Evolutionary conservation across 2,113 vertebrate genomes (phyloP).

Genomic region (Chascanopsetta lugubris): DNA sequence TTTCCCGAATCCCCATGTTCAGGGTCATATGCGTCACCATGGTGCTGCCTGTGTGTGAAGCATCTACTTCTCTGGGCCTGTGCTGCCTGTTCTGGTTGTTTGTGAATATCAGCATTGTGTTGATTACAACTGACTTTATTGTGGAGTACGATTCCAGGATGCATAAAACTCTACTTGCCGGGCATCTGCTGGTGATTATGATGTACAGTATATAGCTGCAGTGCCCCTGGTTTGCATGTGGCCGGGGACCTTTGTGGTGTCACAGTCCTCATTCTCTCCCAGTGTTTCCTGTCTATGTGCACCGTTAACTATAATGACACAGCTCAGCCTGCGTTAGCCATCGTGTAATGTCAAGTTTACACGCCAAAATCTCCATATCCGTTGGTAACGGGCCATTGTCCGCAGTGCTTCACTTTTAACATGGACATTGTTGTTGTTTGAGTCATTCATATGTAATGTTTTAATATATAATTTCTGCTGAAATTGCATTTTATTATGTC

Average conservation of each 20-base stretch:
- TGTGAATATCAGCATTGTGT: not conserved
- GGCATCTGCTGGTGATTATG: conserved; percentile 2
- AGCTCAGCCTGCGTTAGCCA: not conserved
- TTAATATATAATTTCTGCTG: not conserved
- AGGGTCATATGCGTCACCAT: not conserved
- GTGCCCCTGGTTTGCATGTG: not conserved
- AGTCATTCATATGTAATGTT: no score
- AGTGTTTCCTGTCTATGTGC: not conserved
- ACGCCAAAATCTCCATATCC: not conserved
- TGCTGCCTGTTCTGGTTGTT: not conserved
- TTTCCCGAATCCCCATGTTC: not conserved
- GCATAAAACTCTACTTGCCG: not conserved
- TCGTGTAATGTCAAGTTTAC: not conserved
- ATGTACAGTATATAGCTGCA: not conserved
- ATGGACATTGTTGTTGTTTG: no score
- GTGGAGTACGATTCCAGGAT: not conserved
- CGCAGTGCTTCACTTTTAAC: not conserved
- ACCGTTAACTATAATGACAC: not conserved
- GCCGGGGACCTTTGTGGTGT: not conserved
- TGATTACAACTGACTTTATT: conserved; percentile 2
- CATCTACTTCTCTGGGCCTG: not conserved
- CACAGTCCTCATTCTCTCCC: not conserved
- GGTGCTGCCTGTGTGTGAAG: not conserved
- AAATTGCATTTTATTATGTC: not conserved
- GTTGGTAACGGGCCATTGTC: not conserved